These are phyloP conservation scores for Anabas testudineus DNA, from an alignment of 2,797 vertebrate genomes.

Conservation along the genomic window DNA sequence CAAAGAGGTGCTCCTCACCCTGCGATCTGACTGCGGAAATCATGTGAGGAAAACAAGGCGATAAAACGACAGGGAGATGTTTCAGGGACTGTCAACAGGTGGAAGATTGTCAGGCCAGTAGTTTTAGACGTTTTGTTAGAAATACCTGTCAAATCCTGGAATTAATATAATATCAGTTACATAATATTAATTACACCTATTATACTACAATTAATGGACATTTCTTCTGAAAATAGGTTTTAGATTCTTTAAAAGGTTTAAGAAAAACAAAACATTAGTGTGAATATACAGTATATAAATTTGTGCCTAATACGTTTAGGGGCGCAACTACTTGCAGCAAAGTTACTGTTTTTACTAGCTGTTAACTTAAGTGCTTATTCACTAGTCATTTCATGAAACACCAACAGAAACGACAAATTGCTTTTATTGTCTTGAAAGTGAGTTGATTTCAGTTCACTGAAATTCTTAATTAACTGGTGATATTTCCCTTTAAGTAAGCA, in stretches of 20 bases:
- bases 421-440: background rate
- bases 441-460: constrained; percentile 13
- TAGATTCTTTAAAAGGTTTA: background rate
- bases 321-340: background rate
- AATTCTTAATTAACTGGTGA: constrained; percentile 9
- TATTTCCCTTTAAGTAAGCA: constrained; percentile 27
- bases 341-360: background rate
- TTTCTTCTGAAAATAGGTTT: too few species aligned
- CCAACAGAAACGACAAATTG: background rate
- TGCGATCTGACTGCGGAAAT: constrained; percentile 71
- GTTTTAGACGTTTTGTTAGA: constrained; percentile 38
- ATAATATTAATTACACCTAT: background rate
- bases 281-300: background rate
- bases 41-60: constrained; percentile 69
- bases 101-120: constrained; percentile 31
- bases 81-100: constrained; percentile 69
- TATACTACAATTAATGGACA: too few species aligned
- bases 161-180: background rate
- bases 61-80: constrained; percentile 66
- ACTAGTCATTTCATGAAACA: background rate
- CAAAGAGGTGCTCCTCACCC: constrained; percentile 78
- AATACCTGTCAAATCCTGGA: constrained; percentile 14
- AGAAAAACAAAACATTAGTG: background rate
- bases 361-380: background rate
- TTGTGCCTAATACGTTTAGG: background rate